Base-by-base conservation (phyloP, 1,140 invertebrate species). In the Polypedilum pembai region DNA sequence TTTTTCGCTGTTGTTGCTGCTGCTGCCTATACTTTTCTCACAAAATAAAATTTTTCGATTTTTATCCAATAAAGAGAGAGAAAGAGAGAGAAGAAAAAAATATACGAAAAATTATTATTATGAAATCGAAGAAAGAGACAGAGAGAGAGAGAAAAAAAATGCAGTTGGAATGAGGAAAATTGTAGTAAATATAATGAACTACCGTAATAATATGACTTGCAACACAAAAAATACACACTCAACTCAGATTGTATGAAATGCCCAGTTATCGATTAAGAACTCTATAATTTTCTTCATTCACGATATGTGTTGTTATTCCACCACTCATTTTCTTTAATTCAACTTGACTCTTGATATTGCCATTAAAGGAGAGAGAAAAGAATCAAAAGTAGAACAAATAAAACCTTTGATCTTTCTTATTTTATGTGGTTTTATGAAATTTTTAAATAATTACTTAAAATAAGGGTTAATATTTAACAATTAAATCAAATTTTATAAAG, bases 181-280 rank as follows among this genome's bases (percentile, higher is more conserved):
- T 69, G 17, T 20, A 18, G 8, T 69, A 18, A n/a, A 69, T 69
- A 20, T 69, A 69, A 69, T 69, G 65, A 69, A 69, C 65, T 69
- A 69, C 65, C 65, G 65, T 69, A 69, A 69, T 69, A 69, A 20
- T 69, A 69, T 69, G 65, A 69, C 65, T 69, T 69, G 65, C 65
- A 69, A 33, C 65, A 69, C n/a, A 69, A 66, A 66, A 20, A 20
- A 56, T n/a, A 56, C 12, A 56, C 17, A 18, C 65, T 18, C 65
- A 18, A 69, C 8, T 20, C 7, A 69, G 20, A 56, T 12, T 15
- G n/a, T 56, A 12, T 21, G 8, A 69, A 69, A 69, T 20, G 65
- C 65, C 65, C 20, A 69, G 17, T 69, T 69, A 20, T 18, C 65
- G 17, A 69, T 69, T 21, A 69, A 69, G 65, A 17, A 17, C 17